Conservation (phyloP, 2,797 vertebrate species). For the Anisognathus igniventris region DNA sequence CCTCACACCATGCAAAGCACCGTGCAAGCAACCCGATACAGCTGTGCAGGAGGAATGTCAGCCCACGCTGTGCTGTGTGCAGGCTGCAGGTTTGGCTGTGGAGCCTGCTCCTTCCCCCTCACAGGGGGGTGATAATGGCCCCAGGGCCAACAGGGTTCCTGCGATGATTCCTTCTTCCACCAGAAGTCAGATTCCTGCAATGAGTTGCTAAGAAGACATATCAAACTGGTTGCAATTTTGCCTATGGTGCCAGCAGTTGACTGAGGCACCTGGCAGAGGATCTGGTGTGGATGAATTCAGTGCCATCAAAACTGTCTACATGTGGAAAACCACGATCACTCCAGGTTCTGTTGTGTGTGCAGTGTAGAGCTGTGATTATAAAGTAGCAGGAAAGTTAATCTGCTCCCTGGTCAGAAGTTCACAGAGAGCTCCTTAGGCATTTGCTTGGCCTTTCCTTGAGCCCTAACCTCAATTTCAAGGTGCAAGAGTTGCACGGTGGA, state of each 20-base stretch:
- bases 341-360: fast-evolving
- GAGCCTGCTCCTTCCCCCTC: neutral
- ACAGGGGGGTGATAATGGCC: fast-evolving
- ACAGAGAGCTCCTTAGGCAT: neutral
- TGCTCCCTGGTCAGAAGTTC: neutral
- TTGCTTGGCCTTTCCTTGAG: neutral
- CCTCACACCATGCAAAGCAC: neutral
- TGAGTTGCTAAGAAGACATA: neutral
- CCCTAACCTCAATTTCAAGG: neutral
- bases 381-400: neutral
- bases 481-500: neutral
- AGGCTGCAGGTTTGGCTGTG: neutral
- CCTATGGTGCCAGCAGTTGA: fast-evolving
- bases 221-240: neutral
- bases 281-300: neutral
- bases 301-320: fast-evolving
- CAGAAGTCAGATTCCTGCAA: neutral
- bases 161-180: neutral
- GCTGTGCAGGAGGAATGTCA: neutral
- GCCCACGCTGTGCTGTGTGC: neutral
- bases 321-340: neutral
- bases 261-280: neutral
- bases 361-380: neutral
- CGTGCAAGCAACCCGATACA: fast-evolving
- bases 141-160: neutral